Percentiles rank a stretch among this genome's conserved stretches.
Conservation (phyloP, 2,113 vertebrate species). For the human (Homo sapiens) region GRCh38 chr14:93432001-93432500, state of each 20-base stretch:
- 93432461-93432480: background rate
- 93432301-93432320: constrained; percentile 20
- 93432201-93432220: constrained; percentile 9
- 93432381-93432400: constrained; percentile 48
- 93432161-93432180: constrained; percentile 10
- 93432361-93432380: constrained; percentile 68
- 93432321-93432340: constrained; percentile 23
- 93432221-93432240: background rate
- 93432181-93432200: background rate
- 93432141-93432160: background rate
- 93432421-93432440: background rate
- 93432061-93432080: constrained; percentile 22
- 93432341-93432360: constrained; percentile 29
- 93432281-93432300: background rate
- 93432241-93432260: background rate
- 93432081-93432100: constrained; percentile 32
- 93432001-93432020: constrained; percentile 9
- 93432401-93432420: constrained; percentile 53
- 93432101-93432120: constrained; percentile 48
- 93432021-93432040: constrained; percentile 8
- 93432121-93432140: constrained; percentile 1
- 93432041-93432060: constrained; percentile 38
- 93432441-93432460: constrained; percentile 5
- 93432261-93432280: background rate
- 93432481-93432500: background rate